These are phyloP conservation scores for Limnephilus rhombicus DNA, from an alignment of 2,888 invertebrate genomes.

Conservation along the genomic window DNA sequence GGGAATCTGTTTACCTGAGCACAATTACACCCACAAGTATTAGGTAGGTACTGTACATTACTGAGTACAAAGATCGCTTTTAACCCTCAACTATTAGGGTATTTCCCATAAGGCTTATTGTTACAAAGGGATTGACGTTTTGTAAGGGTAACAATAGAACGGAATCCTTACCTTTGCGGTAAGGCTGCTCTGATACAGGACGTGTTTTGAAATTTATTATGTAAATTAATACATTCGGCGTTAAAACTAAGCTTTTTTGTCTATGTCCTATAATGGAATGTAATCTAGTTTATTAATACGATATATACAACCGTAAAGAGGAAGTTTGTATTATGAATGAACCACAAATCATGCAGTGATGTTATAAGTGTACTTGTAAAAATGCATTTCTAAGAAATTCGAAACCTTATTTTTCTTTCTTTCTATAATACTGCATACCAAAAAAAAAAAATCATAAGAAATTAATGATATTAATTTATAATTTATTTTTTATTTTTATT, in stretches of 20 bases:
- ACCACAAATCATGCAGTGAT: too few relatives aligned
- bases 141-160: background rate
- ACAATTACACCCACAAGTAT: background rate
- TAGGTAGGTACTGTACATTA: background rate
- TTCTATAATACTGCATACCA: too few relatives aligned
- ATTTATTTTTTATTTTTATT: too few relatives aligned
- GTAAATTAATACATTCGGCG: background rate
- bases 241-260: background rate
- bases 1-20: background rate
- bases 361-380: too few relatives aligned
- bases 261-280: background rate
- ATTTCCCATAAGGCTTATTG: conserved; percentile 56
- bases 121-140: conserved; percentile 14
- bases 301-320: too few relatives aligned
- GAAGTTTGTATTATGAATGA: too few relatives aligned
- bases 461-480: too few relatives aligned
- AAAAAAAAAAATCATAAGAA: too few relatives aligned
- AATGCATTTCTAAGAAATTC: too few relatives aligned
- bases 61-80: conserved; percentile 10
- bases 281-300: background rate
- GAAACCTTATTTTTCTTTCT: too few relatives aligned
- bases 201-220: background rate
- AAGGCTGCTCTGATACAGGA: background rate
- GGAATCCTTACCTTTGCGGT: background rate
- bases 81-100: conserved; percentile 27